Evolutionary conservation across 2,888 invertebrate species (phyloP).

Genomic region (Opisthograptis luteolata): DNA sequence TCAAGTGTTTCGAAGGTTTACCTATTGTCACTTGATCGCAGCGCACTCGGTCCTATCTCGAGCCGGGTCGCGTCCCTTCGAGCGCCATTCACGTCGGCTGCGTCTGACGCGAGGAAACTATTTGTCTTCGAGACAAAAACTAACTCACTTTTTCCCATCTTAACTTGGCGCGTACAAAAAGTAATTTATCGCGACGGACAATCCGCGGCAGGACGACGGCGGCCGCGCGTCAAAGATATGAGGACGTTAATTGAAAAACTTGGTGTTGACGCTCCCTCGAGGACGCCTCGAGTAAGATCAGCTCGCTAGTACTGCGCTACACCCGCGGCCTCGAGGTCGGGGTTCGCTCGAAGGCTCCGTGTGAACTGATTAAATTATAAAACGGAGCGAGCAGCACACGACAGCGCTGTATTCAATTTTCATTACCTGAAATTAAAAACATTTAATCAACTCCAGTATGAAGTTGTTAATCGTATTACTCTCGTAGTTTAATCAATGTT

Average conservation of each 20-base stretch:
- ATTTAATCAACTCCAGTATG: conserved; percentile 27
- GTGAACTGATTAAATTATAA: conserved; percentile 21
- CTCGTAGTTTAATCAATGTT: conserved; percentile 26
- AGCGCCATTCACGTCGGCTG: conserved; percentile 39
- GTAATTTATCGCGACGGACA: conserved; percentile 38
- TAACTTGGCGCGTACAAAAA: conserved; percentile 42
- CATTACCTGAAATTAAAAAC: conserved; percentile 29
- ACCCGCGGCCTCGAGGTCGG: not conserved
- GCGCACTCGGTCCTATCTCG: conserved; percentile 3
- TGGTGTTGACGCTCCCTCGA: conserved; percentile 17
- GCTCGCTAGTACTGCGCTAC: not conserved
- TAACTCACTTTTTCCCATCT: conserved; percentile 43
- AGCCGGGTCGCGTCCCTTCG: conserved; percentile 16
- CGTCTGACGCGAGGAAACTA: conserved; percentile 45
- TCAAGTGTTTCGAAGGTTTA: conserved; percentile 22
- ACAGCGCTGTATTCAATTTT: conserved; percentile 17
- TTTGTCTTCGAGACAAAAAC: conserved; percentile 54
- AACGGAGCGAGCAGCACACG: conserved; percentile 13
- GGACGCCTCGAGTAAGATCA: too few relatives aligned
- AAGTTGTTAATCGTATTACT: conserved; percentile 24
- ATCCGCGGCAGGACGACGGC: conserved; percentile 9
- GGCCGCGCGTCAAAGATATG: conserved; percentile 4
- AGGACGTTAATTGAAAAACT: conserved; percentile 47
- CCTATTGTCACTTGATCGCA: conserved; percentile 19
- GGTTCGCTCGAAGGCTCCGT: conserved; percentile 7